Evolutionary conservation across 2,888 invertebrate species (phyloP), one percentile per base, ranked within the genome.

Genomic region (Andrena marginata): DNA sequence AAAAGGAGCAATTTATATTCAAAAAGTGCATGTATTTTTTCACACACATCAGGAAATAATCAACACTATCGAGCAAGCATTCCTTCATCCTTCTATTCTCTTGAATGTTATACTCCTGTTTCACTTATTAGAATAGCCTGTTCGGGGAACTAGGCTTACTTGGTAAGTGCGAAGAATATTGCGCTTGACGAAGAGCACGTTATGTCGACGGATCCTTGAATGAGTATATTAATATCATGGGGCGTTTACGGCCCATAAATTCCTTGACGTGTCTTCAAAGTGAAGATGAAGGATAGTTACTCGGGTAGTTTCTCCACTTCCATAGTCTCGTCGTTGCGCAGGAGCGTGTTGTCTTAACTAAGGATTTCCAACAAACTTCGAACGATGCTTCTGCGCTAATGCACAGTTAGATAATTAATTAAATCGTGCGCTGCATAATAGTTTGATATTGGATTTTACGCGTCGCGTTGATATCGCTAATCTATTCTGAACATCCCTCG

Each of bases 191-290:
- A 48, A 77, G 6, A 8, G 29, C 20, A 20, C 20, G 48, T 29
- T 68, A 65, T 31, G 63, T 76, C 29, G 70, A 65, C 76, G 69
- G 29, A 65, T 74, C 54, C 51, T 80, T 72, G 60, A 71, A 68
- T 73, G 48, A 42, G 73, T 77, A 59, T 71, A 78, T 85, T 85
- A 85, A 83, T 86, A 65, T 62, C 35, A 64, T 23, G 42, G 23
- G 69, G 72, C 54, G 75, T 80, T 84, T 80, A 84, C 63, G 75
- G 62, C 65, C 80, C 72, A 67, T 84, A 75, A 85, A 77, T 86
- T 77, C 65, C 69, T 73, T 59, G 62, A 59, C 63, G 69, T 51
- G 29, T 56, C 71, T 59, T 72, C 56, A 42, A 71, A 59, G 69
- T 67, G 82, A 77, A 56, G 71, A 77, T 78, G 75, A 85, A 62